Evolutionary conservation across 2,888 invertebrate species (phyloP).

Genomic region (Scotopteryx bipunctaria): DNA sequence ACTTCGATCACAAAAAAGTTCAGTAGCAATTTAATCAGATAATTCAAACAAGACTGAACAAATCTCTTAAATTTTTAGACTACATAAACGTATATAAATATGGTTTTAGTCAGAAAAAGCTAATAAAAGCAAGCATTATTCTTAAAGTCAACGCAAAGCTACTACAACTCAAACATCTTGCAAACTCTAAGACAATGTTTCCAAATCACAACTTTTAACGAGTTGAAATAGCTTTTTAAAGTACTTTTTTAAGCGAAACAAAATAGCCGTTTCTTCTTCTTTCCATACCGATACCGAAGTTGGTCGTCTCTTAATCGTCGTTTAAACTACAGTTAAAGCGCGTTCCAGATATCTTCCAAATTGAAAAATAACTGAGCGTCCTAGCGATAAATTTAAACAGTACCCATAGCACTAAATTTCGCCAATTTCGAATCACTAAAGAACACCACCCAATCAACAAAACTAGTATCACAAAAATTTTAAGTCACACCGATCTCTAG

Average conservation of each 20-base stretch:
- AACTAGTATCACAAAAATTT: too few relatives aligned
- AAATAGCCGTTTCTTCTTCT: constrained; percentile 41
- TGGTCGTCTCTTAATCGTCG: constrained; percentile 58
- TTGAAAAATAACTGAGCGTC: constrained; percentile 80
- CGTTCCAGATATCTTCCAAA: constrained; percentile 63
- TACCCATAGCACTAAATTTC: neutral
- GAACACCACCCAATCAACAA: neutral
- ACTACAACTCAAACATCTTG: constrained; percentile 16
- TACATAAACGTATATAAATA: too few relatives aligned
- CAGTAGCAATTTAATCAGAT: too few relatives aligned
- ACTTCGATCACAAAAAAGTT: too few relatives aligned
- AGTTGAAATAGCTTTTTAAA: constrained; percentile 40
- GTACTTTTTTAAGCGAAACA: constrained; percentile 32
- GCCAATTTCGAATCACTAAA: neutral
- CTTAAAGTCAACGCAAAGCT: constrained; percentile 2
- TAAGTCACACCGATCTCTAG: too few relatives aligned
- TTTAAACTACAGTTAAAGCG: constrained; percentile 61
- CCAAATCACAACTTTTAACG: constrained; percentile 34
- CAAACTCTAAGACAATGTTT: constrained; percentile 20
- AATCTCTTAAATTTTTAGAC: too few relatives aligned
- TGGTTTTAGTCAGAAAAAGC: neutral
- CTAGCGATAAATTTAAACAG: constrained; percentile 63
- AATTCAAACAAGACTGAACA: too few relatives aligned
- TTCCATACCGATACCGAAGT: constrained; percentile 56
- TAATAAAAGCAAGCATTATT: constrained; percentile 2